Evolutionary conservation across 2,888 invertebrate genomes (phyloP).

Genomic region (Macrosiphum euphorbiae): DNA sequence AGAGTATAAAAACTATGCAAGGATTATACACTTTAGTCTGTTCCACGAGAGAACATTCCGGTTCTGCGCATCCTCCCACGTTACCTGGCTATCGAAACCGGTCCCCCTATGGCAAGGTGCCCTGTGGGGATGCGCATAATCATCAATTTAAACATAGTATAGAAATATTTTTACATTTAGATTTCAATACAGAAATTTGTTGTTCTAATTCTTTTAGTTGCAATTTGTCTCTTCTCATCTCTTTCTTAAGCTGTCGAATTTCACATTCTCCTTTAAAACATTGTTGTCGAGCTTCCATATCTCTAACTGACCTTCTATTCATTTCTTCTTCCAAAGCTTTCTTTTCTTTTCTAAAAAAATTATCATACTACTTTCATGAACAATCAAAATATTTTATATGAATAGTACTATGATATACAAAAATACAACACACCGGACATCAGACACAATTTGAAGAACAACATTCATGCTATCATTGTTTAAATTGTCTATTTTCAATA

Average conservation of each 20-base stretch:
- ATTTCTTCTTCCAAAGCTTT: constrained; percentile 47
- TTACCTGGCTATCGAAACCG: too few relatives aligned
- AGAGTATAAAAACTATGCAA: neutral
- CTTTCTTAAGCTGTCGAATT: constrained; percentile 56
- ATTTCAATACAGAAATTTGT: constrained; percentile 38
- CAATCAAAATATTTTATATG: too few relatives aligned
- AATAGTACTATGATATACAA: too few relatives aligned
- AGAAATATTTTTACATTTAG: constrained; percentile 45
- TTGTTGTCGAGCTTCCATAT: constrained; percentile 62
- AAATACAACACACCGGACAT: too few relatives aligned
- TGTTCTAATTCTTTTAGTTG: constrained; percentile 57
- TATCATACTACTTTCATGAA: too few relatives aligned
- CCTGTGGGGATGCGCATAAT: too few relatives aligned
- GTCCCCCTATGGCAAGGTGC: too few relatives aligned
- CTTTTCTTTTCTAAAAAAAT: constrained; percentile 34
- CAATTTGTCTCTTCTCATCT: constrained; percentile 58
- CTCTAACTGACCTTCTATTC: constrained; percentile 55
- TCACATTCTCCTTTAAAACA: too few relatives aligned
- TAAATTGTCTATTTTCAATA: constrained; percentile 65
- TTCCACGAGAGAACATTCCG: too few relatives aligned
- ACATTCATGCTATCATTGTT: constrained; percentile 63
- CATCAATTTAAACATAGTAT: neutral
- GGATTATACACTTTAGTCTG: neutral
- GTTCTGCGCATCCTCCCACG: too few relatives aligned
- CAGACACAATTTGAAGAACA: constrained; percentile 58